phyloP scores from a whole-genome alignment of 2,113 vertebrate species.

The Poecile atricapillus region DNA sequence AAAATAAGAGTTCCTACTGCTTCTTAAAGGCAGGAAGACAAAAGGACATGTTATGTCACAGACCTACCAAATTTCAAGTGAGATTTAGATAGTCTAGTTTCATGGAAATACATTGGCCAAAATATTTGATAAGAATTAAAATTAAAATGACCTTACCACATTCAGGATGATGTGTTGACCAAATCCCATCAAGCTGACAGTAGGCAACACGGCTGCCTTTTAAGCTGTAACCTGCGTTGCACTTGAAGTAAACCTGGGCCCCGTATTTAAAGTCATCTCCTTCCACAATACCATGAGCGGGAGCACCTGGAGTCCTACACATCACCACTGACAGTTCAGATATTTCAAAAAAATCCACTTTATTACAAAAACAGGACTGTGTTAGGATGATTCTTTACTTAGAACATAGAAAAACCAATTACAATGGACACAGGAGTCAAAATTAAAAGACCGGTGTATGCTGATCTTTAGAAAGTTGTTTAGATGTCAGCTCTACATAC shows the following conservation, averaged over 20 bases:
- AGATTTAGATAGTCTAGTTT: background rate
- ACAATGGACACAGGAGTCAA: constrained; percentile 14
- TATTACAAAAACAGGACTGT: constrained; percentile 74
- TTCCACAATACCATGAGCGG: constrained; percentile 79
- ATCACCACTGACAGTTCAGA: constrained; percentile 84
- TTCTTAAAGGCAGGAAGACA: background rate
- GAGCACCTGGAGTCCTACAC: constrained; percentile 83
- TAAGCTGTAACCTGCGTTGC: constrained; percentile 81
- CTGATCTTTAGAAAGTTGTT: background rate
- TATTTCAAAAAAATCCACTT: constrained; percentile 79
- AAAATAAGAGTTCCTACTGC: background rate
- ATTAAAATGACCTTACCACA: constrained; percentile 81
- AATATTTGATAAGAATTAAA: constrained; percentile 15
- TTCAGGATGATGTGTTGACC: constrained; percentile 78
- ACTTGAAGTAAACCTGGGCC: constrained; percentile 80
- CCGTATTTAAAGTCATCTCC: constrained; percentile 84
- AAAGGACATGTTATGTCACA: background rate
- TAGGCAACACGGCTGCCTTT: constrained; percentile 75
- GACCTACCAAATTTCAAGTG: background rate
- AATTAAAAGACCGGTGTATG: background rate
- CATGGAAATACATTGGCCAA: background rate
- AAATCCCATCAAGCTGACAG: constrained; percentile 83
- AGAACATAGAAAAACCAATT: constrained; percentile 42
- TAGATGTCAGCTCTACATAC: background rate
- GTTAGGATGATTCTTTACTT: constrained; percentile 57